These are phyloP conservation scores for Brevipalpus yothersi DNA, from an alignment of 1,140 invertebrate genomes.

Conservation along the genomic window DNA sequence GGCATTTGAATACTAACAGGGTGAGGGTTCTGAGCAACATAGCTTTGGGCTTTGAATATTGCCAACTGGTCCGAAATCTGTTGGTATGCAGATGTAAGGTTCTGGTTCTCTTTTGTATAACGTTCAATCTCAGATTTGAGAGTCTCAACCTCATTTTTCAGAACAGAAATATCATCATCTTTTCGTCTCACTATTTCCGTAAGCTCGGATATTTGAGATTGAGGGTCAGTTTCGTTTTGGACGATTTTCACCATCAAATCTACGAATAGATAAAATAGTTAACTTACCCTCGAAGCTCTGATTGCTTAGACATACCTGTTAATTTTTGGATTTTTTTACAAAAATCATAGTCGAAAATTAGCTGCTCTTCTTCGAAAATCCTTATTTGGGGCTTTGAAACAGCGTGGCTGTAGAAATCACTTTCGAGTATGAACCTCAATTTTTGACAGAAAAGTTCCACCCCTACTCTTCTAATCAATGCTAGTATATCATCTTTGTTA, in stretches of 20 bases:
- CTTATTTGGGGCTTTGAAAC: constrained; percentile 73
- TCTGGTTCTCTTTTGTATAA: too few species aligned
- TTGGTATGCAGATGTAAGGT: too few species aligned
- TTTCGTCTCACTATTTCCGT: constrained; percentile 72
- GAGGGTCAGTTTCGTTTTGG: constrained; percentile 23
- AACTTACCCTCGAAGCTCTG: background rate
- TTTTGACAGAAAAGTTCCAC: constrained; percentile 66
- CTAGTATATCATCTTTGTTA: constrained; percentile 41
- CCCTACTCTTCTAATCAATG: constrained; percentile 68
- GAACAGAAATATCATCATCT: constrained; percentile 37
- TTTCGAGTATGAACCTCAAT: constrained; percentile 54
- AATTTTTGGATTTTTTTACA: constrained; percentile 49
- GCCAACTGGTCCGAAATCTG: too few species aligned
- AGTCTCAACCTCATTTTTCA: constrained; percentile 24
- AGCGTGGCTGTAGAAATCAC: constrained; percentile 70
- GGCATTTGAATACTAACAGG: too few species aligned
- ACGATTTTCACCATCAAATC: constrained; percentile 28
- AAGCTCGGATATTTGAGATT: constrained; percentile 29
- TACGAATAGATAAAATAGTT: constrained; percentile 14
- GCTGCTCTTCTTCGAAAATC: constrained; percentile 42
- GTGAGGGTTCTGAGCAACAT: too few species aligned
- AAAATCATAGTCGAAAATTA: constrained; percentile 86
- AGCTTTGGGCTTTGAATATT: too few species aligned
- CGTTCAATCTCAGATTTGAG: constrained; percentile 10
- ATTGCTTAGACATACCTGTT: constrained; percentile 13